phyloP scores from a whole-genome alignment of 2,113 vertebrate genomes.

The Australoheros scitulus region DNA sequence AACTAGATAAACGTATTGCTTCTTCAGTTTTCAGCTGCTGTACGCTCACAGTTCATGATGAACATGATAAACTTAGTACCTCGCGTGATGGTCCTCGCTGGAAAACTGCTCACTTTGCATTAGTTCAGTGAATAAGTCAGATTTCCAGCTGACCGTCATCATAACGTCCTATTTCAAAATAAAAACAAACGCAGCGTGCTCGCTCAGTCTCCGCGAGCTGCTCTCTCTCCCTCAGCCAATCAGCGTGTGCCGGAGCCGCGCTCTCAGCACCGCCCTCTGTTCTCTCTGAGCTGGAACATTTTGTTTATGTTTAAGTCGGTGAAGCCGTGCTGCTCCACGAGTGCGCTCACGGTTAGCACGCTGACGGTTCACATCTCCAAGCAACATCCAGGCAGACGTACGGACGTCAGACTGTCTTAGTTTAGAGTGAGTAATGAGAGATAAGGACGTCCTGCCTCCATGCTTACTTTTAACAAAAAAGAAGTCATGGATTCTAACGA shows the following conservation, averaged over 20 bases:
- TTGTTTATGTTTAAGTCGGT: slow-evolving; percentile 67
- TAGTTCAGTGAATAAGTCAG: background rate
- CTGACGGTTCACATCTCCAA: background rate
- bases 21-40: background rate
- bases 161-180: background rate
- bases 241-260: background rate
- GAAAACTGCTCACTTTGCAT: background rate
- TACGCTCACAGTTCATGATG: too few species aligned
- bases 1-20: background rate
- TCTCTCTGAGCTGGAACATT: slow-evolving; percentile 57
- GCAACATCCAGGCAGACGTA: background rate
- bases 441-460: slow-evolving; percentile 53
- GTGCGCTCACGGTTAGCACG: background rate
- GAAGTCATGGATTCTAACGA: slow-evolving; percentile 78
- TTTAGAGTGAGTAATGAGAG: slow-evolving; percentile 75
- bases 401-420: slow-evolving; percentile 7
- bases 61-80: background rate
- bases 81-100: slow-evolving; percentile 47
- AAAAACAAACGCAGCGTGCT: slow-evolving; percentile 9
- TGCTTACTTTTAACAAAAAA: slow-evolving; percentile 58
- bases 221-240: slow-evolving; percentile 35
- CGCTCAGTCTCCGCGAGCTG: background rate
- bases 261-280: slow-evolving; percentile 54
- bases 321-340: background rate
- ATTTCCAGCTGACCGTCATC: too few species aligned